Base-by-base conservation (phyloP, 2,113 vertebrate species). In the Ginglymostoma cirratum region DNA sequence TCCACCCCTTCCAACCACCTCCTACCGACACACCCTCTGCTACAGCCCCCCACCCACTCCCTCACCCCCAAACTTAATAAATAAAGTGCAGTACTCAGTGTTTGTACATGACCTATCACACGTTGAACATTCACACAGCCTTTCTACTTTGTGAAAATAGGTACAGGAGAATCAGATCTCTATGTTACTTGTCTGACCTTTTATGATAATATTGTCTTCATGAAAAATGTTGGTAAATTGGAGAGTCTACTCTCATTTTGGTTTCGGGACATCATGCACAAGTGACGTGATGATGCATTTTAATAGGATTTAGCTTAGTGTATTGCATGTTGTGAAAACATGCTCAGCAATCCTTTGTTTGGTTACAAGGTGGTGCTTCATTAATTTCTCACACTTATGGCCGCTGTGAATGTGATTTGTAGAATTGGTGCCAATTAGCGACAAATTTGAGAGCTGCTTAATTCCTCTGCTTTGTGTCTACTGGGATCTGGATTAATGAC, bases 251-350 rank as follows among this genome's bases (percentile, higher is more conserved):
- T 8, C 23, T 89, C 86, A 89, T 55, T 52, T 89, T 55, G 24
- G 52, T 24, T 55, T 27, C 5, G 24, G 48, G 86, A 52, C 86
- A 55, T 55, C 86, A 30, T 15, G 24, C 86, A 24, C 90, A 93
- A 93, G 90, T 55, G 90, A 66, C 5, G 34, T 93, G 34, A 93
- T 65, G 90, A 34, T 34, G 90, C 34, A 19, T 93, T 93, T 93
- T 93, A 61, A 89, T 55, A 12, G 86, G 86, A 93, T 93, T 93
- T 93, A 93, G 38, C 34, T 93, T 66, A n/a, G 15, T 94, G 65
- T 38, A 38, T 69, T 38, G 17, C n/a, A 94, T 94, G n/a, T 95
- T 72, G 67, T 94, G 21, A 42, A 69, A 94, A 21, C 93, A 70
- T 45, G 12, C n/a, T 48, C 30, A 38, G n/a, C 89, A 93, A 66